These are phyloP conservation scores for Anolis apletophallus DNA, from an alignment of 2,797 vertebrate species.

Conservation along the genomic window DNA sequence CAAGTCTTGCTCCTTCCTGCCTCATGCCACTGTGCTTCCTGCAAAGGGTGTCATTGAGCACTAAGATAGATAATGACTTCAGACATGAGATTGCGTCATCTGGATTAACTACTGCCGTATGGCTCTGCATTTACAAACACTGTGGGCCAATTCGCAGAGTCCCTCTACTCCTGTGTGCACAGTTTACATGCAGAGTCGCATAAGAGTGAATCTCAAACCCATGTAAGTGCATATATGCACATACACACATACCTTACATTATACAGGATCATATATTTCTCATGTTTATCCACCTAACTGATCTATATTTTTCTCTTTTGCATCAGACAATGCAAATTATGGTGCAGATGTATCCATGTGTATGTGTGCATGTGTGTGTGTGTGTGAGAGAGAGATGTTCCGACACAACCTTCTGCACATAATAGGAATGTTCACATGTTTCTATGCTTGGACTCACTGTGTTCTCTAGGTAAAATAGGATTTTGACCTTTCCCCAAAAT, in stretches of 20 bases:
- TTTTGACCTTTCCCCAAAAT: neutral
- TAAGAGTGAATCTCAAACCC: neutral
- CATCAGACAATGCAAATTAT: neutral
- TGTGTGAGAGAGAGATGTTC: neutral
- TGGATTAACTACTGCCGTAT: neutral
- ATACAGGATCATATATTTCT: neutral
- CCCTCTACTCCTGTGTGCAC: too few relatives aligned
- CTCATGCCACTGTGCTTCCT: neutral
- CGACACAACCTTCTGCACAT: neutral
- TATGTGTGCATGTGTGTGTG: neutral
- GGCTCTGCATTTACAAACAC: too few relatives aligned
- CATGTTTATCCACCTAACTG: neutral
- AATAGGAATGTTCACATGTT: neutral
- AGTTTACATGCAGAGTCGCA: neutral
- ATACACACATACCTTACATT: neutral
- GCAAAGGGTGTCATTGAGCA: neutral
- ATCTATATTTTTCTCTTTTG: neutral
- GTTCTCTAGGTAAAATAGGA: neutral
- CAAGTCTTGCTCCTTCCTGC: neutral
- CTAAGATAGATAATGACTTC: neutral
- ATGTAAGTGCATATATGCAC: neutral
- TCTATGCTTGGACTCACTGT: neutral
- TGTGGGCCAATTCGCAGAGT: neutral
- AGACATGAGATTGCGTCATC: neutral
- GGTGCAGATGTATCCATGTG: neutral